phyloP scores from a whole-genome alignment of 1,140 invertebrate genomes.

The Drosophila busckii region DNA sequence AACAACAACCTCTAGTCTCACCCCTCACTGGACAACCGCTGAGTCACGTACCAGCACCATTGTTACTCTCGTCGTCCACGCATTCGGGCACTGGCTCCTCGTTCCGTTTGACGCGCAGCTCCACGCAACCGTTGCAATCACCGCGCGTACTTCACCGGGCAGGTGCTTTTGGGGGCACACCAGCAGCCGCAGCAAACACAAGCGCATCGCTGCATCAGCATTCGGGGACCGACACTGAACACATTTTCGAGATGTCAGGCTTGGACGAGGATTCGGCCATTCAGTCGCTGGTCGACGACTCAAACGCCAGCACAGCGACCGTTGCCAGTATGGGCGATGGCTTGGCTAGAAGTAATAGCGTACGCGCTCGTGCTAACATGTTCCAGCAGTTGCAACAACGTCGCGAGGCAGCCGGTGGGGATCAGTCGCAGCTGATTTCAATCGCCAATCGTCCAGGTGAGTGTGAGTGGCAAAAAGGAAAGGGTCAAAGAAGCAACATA shows the following conservation, averaged over 20 bases:
- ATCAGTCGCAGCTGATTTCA: constrained; percentile 26
- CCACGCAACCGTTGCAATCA: constrained; percentile 60
- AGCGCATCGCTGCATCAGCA: constrained; percentile 51
- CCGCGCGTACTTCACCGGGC: constrained; percentile 51
- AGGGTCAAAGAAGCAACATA: not conserved
- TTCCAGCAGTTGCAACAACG: constrained; percentile 82
- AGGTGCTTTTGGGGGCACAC: constrained; percentile 17
- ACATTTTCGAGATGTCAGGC: constrained; percentile 76
- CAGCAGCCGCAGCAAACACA: constrained; percentile 57
- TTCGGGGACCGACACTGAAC: constrained; percentile 59
- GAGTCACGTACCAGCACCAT: constrained; percentile 56
- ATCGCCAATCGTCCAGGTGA: constrained; percentile 48
- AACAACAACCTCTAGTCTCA: constrained; percentile 46
- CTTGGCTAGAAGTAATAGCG: constrained; percentile 82
- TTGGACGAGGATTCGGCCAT: constrained; percentile 62
- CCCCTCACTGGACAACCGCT: constrained; percentile 58
- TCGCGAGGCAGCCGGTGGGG: constrained; percentile 27
- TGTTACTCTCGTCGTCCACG: constrained; percentile 55
- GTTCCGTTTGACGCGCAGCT: constrained; percentile 55
- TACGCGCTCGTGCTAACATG: constrained; percentile 82
- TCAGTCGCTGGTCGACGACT: constrained; percentile 44
- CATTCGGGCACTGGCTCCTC: constrained; percentile 34
- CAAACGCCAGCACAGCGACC: constrained; percentile 8
- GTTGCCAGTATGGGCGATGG: constrained; percentile 33
- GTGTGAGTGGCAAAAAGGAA: constrained; percentile 8